Evolutionary conservation across 2,888 invertebrate species (phyloP).

Genomic region (Ypsolopha sequella): DNA sequence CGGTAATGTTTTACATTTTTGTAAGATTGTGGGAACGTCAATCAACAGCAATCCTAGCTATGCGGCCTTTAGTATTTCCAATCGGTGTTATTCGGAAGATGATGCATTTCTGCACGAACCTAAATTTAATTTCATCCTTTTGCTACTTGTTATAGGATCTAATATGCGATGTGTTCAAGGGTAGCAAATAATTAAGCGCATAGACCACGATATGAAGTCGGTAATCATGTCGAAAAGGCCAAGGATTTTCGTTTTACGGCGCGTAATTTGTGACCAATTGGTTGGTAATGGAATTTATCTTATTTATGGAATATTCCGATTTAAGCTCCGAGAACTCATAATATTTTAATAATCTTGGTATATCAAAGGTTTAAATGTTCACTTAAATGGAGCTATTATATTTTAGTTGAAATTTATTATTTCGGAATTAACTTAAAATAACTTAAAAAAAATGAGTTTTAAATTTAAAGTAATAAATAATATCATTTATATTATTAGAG

Average conservation of each 20-base stretch:
- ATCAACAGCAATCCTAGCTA: conserved; percentile 25
- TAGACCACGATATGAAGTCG: conserved; percentile 31
- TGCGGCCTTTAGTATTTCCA: conserved; percentile 44
- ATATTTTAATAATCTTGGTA: too few species aligned
- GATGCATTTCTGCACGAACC: conserved; percentile 22
- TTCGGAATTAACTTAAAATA: too few species aligned
- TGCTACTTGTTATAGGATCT: conserved; percentile 23
- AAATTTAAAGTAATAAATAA: too few species aligned
- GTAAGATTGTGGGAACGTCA: conserved; percentile 52
- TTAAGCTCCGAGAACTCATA: background rate
- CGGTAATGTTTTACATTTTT: conserved; percentile 15
- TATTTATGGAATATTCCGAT: conserved; percentile 23
- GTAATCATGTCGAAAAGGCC: conserved; percentile 49
- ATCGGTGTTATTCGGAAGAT: conserved; percentile 36
- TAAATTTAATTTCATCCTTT: conserved; percentile 24
- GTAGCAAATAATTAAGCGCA: conserved; percentile 36
- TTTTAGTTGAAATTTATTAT: too few species aligned
- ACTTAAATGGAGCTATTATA: too few species aligned
- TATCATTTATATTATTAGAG: too few species aligned
- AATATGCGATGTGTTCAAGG: conserved; percentile 14
- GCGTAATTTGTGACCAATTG: conserved; percentile 50
- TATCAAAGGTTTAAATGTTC: too few species aligned
- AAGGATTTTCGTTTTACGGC: conserved; percentile 50
- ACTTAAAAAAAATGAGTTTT: too few species aligned
- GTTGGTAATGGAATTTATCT: conserved; percentile 41